Conservation (phyloP, 2,113 vertebrate species). For the Odobenus rosmarus region DNA sequence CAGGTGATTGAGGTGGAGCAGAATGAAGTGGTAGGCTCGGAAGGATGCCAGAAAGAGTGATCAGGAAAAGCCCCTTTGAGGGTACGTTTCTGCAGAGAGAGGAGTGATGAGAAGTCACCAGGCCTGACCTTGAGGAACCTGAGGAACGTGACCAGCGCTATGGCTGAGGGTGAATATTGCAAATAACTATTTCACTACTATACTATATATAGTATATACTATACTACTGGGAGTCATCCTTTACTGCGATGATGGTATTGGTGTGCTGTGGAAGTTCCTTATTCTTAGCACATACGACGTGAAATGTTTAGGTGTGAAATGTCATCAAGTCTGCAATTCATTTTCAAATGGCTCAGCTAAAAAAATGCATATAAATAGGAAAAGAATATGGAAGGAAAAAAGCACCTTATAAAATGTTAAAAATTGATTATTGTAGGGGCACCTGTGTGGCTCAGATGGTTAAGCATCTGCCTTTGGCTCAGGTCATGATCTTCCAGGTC, state of each 20-base stretch:
- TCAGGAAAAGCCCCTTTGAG: background rate
- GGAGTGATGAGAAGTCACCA: background rate
- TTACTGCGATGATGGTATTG: background rate
- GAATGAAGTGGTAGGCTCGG: rapidly evolving
- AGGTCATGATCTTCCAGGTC: too few species aligned
- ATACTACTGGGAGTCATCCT: background rate
- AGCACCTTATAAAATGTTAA: background rate
- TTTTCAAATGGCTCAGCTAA: background rate
- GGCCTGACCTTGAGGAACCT: background rate
- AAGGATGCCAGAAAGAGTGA: background rate
- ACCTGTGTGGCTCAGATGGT: too few species aligned
- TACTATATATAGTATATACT: too few species aligned
- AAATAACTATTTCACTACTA: background rate
- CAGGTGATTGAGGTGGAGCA: background rate
- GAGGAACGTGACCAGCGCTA: background rate
- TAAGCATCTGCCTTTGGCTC: too few species aligned
- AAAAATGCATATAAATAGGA: background rate
- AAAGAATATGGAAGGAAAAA: background rate
- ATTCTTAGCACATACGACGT: background rate
- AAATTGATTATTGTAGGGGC: background rate
- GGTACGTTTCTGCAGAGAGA: background rate
- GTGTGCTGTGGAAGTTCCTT: background rate
- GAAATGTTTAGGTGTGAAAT: background rate
- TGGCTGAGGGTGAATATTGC: background rate
- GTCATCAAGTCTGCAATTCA: background rate